These are phyloP conservation scores for Hippocampus barbouri DNA, from an alignment of 2,113 vertebrate species.

Conservation along the genomic window DNA sequence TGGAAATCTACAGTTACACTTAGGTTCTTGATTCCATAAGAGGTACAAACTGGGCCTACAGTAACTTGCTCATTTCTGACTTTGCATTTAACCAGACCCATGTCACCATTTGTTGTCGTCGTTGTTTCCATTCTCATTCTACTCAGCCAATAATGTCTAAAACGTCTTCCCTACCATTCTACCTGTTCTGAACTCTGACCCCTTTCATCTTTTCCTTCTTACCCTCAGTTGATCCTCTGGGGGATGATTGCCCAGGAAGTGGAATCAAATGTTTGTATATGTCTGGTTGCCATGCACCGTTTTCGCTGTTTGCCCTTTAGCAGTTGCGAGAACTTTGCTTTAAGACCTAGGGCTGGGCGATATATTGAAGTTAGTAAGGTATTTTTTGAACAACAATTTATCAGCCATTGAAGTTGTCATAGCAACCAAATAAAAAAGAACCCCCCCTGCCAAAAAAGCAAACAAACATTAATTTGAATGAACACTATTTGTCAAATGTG, in stretches of 20 bases:
- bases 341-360: constrained; percentile 21
- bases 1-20: not conserved
- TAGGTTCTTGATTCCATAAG: not conserved
- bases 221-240: constrained; percentile 90
- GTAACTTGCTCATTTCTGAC: constrained; percentile 23
- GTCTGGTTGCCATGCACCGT: constrained; percentile 64
- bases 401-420: not conserved
- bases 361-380: not conserved
- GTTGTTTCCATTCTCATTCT: constrained; percentile 18
- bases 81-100: constrained; percentile 17
- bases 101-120: not conserved
- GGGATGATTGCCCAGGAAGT: constrained; percentile 94
- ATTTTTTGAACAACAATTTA: not conserved
- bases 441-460: no score
- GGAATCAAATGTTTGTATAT: constrained; percentile 99
- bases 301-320: constrained; percentile 60
- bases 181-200: constrained; percentile 71
- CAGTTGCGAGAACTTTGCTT: constrained; percentile 53
- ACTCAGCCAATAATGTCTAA: constrained; percentile 43
- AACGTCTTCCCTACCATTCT: constrained; percentile 48
- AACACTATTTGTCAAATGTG: no score
- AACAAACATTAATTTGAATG: no score
- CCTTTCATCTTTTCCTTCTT: constrained; percentile 88
- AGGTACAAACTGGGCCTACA: not conserved
- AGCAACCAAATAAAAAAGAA: not conserved